Evolutionary conservation across 2,888 invertebrate genomes (phyloP).

Genomic region (Saturnia japonica): DNA sequence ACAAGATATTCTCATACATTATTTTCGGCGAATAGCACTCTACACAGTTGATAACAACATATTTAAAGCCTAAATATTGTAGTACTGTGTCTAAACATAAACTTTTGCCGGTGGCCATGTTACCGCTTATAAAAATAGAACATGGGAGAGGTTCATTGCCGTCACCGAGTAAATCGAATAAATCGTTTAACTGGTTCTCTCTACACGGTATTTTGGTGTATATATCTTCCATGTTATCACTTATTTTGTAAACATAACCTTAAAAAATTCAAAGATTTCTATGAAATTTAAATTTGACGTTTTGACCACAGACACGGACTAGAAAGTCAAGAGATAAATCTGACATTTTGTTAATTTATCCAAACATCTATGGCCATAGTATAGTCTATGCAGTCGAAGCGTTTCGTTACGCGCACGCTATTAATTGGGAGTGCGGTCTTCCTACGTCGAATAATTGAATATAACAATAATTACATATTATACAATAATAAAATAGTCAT

Average conservation of each 20-base stretch:
- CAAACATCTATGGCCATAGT: background rate
- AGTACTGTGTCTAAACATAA: conserved; percentile 84
- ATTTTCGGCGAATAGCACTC: conserved; percentile 91
- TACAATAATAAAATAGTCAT: background rate
- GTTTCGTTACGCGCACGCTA: background rate
- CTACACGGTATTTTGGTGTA: conserved; percentile 74
- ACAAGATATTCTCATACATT: conserved; percentile 88
- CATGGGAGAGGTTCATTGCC: conserved; percentile 84
- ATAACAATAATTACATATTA: too few species aligned
- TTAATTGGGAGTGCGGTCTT: conserved; percentile 3
- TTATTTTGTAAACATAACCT: conserved; percentile 7
- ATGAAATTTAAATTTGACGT: background rate
- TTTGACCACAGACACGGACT: too few species aligned
- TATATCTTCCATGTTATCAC: conserved; percentile 74
- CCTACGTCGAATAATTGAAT: conserved; percentile 10
- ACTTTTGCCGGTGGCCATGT: conserved; percentile 92
- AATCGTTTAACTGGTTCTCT: conserved; percentile 69
- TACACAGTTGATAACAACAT: conserved; percentile 88
- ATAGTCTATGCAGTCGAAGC: background rate
- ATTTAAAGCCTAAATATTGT: conserved; percentile 79
- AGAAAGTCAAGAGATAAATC: too few species aligned
- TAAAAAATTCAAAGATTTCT: background rate
- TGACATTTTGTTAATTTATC: background rate
- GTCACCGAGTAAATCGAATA: conserved; percentile 78
- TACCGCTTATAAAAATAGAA: conserved; percentile 90